Base-by-base conservation (phyloP, 2,113 vertebrate species). In the Panthera tigris region DNA sequence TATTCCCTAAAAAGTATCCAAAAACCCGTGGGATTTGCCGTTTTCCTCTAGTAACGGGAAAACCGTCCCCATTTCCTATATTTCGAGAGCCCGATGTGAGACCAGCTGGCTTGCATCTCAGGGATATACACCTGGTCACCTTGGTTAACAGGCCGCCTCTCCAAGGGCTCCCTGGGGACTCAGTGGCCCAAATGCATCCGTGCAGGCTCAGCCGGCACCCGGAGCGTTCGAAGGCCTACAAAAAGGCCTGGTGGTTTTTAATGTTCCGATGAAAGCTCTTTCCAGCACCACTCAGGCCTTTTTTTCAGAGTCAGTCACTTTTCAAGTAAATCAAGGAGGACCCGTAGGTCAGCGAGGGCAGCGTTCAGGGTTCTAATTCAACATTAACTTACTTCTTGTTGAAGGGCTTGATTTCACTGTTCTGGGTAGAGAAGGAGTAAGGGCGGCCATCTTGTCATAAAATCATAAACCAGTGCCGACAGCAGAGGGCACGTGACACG, bases 141-240 rank as follows among this genome's bases (percentile, higher is more conserved):
- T 8, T 27, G 1, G 5, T 48, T 8, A 13, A 4, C 1, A 21
- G 27, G 27, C 12, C 3, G 66, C 31, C 1, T 7, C 36, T 4
- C 0, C 0, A 0, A 16, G 8, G 1, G 4, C 19, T 8, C 13
- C 1, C 0, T 1, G 16, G 8, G 10, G 33, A 13, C 71, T 1
- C 19, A 4, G 25, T 1, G 14, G 4, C 16, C 33, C 57, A 9
- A 7, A 31, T 1, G n/a, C 8, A 3, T 7, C 19, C 21, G 2
- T 14, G 76, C 16, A 5, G 6, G 10, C 39, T 33, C 66, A 1
- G 18, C 41, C 25, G 1, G 33, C 52, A 33, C 41, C 41, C 7
- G 50, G 78, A 69, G 9, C 16, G 1, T 12, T 23, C 21, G 5
- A 16, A 16, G 18, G 19, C 13, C 14, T 18, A 29, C 63, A 12